Base-by-base conservation (phyloP, 2,797 vertebrate species). In the Pseudopleuronectes americanus region DNA sequence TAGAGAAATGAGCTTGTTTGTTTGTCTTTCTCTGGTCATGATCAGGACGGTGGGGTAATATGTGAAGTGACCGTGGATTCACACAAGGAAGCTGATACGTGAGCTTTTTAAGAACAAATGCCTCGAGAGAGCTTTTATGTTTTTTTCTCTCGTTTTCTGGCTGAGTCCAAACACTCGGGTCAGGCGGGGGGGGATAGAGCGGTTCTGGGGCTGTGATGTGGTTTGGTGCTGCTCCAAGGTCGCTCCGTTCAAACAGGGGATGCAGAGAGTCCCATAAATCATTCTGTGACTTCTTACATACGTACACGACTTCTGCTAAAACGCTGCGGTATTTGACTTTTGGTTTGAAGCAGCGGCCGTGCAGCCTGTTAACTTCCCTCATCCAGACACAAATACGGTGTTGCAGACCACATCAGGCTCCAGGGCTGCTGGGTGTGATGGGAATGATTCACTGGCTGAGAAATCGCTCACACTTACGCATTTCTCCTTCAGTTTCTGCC, bases 321-420 rank as follows among this genome's bases (percentile, higher is more conserved):
- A 7, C 43, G 14, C 43, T 45, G 43, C 47, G 59, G 33, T 69
- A 45, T 69, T 60, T 56, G 17, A 64, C 26, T 52, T 71, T 22
- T 74, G 66, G 41, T 74, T 74, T 45, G 1, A 68, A 66, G 62
- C 57, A 57, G 57, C 17, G 77, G 55, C 53, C 33, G 24, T 33
- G 59, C 59, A 79, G 47, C 62, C 47, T 65, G 36, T 76, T 68
- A 47, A 57, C 36, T 45, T 45, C 68, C 69, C 53, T 59, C 57
- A 68, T 76, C 19, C 7, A 38, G 67, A 60, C 66, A 60, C 66
- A 66, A 55, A 81, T 68, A 57, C 28, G 49, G 21, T 36, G 57
- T 31, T 45, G 24, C 62, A 33, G 43, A 48, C 61, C 74, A 73
- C 65, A 77, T 75, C 59, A 63, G 48, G 76, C 47, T 75, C 51